Evolutionary conservation across 1,140 invertebrate genomes (phyloP), one percentile per base, ranked within the genome.

Genomic region (Drosophila fuyamai): DNA sequence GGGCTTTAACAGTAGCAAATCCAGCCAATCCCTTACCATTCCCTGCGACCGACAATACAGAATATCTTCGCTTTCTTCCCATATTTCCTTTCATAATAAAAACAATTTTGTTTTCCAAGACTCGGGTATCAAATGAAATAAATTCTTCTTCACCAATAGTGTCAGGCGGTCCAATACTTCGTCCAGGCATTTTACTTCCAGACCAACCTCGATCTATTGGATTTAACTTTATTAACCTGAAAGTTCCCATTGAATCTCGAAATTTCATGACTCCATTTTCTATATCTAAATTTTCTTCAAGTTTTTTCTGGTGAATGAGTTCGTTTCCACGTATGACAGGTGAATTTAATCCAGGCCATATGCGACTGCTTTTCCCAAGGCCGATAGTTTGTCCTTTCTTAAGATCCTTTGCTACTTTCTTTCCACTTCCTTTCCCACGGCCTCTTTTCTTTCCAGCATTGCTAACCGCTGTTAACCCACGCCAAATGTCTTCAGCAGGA

Each of bases 381-480:
- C 98, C 98, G 90, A 99, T 96, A 1, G 95, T 84, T 94, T 99
- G 98, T 0, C 98, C 98, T 79, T 93, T 95, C 91, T 99, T 99
- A 32, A 99, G 94, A 94, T 99, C 95, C 91, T 96, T 96, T 12
- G 94, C 94, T 14, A 94, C 93, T 85, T 95, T 96, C 67, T 94
- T 95, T 10, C 96, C 95, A 29, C 94, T 93, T 56, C 96, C 96
- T 93, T 95, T 98, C n/a, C 95, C 98, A 94, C 99, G 95, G 63
- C 99, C 99, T 93, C 98, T 95, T 92, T 98, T 98, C 81, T 94
- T 96, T 68, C 99, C 98, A 76, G 98, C 97, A 95, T 98, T 99
- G 95, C 98, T 99, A 1, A 99, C 98, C 83, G 96, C 96, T 4
- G 96, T 97, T 1, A 98, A 96, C 43, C 97, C 97, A 92, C 98